These are phyloP conservation scores for Calliphora vicina DNA, from an alignment of 1,140 invertebrate species.

Conservation along the genomic window DNA sequence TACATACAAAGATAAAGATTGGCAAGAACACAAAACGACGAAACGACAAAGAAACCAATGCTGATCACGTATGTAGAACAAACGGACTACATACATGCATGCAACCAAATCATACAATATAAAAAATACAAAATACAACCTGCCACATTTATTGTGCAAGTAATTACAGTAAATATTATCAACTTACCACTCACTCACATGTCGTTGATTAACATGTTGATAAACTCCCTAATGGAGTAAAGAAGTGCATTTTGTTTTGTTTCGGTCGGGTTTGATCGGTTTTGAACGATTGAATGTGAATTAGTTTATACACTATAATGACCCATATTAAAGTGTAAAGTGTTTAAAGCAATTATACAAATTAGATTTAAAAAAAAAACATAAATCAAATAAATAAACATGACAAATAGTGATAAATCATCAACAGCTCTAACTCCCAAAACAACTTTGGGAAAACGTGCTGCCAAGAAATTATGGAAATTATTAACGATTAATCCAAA, in stretches of 20 bases:
- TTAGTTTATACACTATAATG: not conserved
- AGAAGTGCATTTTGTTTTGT: not conserved
- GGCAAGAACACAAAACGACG: not conserved
- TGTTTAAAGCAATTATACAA: not conserved
- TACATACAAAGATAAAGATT: not conserved
- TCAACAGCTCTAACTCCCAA: not conserved
- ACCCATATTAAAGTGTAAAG: not conserved
- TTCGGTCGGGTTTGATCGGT: not conserved
- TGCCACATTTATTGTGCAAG: not conserved
- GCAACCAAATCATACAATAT: not conserved
- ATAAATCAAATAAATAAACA: not conserved
- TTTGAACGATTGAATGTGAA: not conserved
- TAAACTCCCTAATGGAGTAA: not conserved
- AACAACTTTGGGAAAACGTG: slow-evolving; percentile 16
- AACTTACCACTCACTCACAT: not conserved
- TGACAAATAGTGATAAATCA: slow-evolving; percentile 20
- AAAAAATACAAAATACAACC: not conserved
- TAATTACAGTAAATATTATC: not conserved
- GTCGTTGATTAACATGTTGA: not conserved
- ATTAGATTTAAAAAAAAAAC: not conserved
- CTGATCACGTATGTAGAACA: slow-evolving; percentile 60
- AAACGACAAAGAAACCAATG: slow-evolving; percentile 12
- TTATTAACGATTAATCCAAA: slow-evolving; percentile 10
- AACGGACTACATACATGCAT: slow-evolving; percentile 43
- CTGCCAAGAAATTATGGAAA: slow-evolving; percentile 18